Base-by-base conservation (phyloP, 2,797 vertebrate genomes). In the Pseudochirops corinnae region DNA sequence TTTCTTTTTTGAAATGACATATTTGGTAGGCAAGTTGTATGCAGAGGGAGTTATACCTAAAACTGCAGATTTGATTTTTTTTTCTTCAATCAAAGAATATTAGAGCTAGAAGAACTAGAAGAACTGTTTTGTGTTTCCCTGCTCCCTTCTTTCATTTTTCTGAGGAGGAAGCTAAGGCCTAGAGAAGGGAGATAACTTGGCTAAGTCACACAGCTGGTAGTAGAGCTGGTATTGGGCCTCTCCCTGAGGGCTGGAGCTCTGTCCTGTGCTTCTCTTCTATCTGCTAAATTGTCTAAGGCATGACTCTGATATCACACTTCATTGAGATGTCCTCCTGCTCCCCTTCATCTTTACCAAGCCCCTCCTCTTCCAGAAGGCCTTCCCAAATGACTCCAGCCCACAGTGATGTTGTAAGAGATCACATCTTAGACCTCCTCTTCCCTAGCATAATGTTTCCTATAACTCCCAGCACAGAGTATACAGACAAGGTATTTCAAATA, bases 1-100 rank as follows among this genome's bases (percentile, higher is more conserved):
- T 97, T 96, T 97, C 97, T 96, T 55, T 97, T 96, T 97, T 97
- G 95, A 93, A 56, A 91, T 96, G 95, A 90, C 97, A 29, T 95
- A 57, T 93, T 97, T 94, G 93, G 95, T 93, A 26, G 87, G 92
- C n/a, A 91, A 28, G n/a, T 87, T 91, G 58, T 4, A 29, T 92
- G 53, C 46, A 92, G 55, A 31, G 55, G 91, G 82, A 1, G 4
- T 90, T 0, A 93, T 93, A 5, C 87, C 90, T 11, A 91, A 92
- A 95, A 95, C 67, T 21, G 55, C 55, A 9, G 10, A 0, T 90
- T 92, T 96, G 95, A 90, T 0, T 1, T 74, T 67, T 46, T 67
- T 74, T 74, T 21, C 16, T 74, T 21, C 60, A 67, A 14, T n/a
- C 62, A 74, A 39, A 74, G 18, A 74, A 74, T 39, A 29, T 74